phyloP scores from a whole-genome alignment of 2,113 vertebrate species.

The Prionailurus viverrinus region DNA sequence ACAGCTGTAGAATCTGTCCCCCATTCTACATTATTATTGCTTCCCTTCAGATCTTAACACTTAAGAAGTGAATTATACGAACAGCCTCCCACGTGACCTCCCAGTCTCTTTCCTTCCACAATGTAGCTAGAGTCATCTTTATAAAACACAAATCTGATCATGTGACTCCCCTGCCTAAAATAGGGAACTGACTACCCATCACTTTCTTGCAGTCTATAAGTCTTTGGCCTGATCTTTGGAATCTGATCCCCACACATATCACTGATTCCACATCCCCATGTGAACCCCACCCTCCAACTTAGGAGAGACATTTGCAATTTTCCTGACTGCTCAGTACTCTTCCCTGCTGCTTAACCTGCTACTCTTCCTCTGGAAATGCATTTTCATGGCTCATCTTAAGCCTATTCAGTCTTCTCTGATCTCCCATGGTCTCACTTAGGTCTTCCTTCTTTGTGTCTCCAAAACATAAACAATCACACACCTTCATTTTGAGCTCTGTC shows the following conservation, averaged over 20 bases:
- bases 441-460: neutral
- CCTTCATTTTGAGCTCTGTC: neutral
- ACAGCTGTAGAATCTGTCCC: neutral
- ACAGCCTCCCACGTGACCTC: neutral
- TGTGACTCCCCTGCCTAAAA: neutral
- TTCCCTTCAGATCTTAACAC: slow-evolving; percentile 40
- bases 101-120: neutral
- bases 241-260: neutral
- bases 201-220: neutral
- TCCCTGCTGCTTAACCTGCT: neutral
- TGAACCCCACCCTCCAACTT: neutral
- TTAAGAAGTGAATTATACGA: neutral
- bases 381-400: neutral
- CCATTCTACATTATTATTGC: neutral
- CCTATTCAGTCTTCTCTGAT: neutral
- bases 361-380: neutral
- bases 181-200: neutral
- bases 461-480: neutral
- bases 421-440: neutral
- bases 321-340: neutral
- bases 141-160: neutral
- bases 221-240: neutral
- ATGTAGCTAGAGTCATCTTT: neutral
- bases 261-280: neutral
- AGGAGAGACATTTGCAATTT: neutral